Percentiles rank a stretch among this genome's conserved stretches.
Conservation (phyloP, 2,797 vertebrate genomes). For the Erithacus rubecula region DNA sequence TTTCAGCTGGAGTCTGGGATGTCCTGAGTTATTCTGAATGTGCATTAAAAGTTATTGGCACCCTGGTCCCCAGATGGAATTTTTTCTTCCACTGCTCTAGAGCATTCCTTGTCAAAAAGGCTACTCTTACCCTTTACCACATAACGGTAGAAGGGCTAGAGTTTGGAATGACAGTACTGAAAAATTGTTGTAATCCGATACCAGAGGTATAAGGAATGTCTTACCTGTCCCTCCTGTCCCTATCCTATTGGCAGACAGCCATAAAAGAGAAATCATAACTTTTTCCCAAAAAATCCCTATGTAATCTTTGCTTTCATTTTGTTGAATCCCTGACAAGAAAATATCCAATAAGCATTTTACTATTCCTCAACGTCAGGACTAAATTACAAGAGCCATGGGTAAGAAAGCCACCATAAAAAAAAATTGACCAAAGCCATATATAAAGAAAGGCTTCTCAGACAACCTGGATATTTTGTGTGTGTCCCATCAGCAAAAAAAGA, state of each 20-base stretch:
- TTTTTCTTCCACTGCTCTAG: background rate
- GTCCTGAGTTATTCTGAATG: background rate
- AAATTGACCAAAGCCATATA: background rate
- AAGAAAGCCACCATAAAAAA: background rate
- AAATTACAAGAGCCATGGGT: background rate
- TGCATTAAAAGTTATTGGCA: background rate
- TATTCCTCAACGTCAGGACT: background rate
- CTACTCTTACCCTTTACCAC: background rate
- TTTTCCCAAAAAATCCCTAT: rapidly evolving
- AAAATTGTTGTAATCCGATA: too few species aligned
- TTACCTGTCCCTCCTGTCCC: too few species aligned
- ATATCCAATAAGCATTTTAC: background rate
- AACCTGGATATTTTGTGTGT: background rate
- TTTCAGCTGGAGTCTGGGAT: background rate
- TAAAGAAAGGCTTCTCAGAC: background rate
- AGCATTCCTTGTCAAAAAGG: background rate
- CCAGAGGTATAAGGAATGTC: too few species aligned
- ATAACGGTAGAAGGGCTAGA: background rate
- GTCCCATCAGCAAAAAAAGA: background rate
- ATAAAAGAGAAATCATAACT: background rate
- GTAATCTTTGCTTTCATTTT: background rate
- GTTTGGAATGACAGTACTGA: background rate
- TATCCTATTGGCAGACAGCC: too few species aligned
- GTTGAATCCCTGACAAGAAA: background rate
- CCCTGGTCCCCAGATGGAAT: background rate